These are phyloP conservation scores for Coranthus polyacanthus DNA, from an alignment of 2,797 vertebrate species.

Conservation along the genomic window DNA sequence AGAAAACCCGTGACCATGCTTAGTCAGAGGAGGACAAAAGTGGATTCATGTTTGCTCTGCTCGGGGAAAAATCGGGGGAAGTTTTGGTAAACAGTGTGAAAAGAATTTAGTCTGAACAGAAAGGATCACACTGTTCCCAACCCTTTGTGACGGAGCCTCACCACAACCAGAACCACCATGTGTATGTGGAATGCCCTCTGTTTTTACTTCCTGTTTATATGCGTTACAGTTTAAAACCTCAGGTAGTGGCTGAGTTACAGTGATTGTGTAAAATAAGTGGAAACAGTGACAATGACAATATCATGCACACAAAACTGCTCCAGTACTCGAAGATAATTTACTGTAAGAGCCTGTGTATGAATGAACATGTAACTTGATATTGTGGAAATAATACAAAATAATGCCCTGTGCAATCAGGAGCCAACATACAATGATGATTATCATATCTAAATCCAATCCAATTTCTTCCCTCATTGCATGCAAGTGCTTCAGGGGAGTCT, in stretches of 20 bases:
- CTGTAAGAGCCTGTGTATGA: constrained; percentile 17
- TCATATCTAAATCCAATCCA: constrained; percentile 61
- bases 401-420: constrained; percentile 33
- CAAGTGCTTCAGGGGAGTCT: constrained; percentile 51
- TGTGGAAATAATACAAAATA: constrained; percentile 41
- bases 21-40: constrained; percentile 14
- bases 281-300: constrained; percentile 4
- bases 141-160: constrained; percentile 12
- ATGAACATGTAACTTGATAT: constrained; percentile 29
- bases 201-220: constrained; percentile 59
- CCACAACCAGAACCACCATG: constrained; percentile 32
- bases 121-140: constrained; percentile 40
- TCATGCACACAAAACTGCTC: background rate
- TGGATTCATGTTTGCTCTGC: constrained; percentile 1
- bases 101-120: constrained; percentile 2
- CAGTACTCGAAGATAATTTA: constrained; percentile 8
- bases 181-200: constrained; percentile 34
- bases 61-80: background rate
- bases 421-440: constrained; percentile 47
- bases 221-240: no score
- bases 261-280: no score
- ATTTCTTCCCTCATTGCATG: constrained; percentile 52
- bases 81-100: constrained; percentile 9
- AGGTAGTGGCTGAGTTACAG: background rate
- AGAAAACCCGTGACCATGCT: constrained; percentile 11